phyloP scores from a whole-genome alignment of 2,797 vertebrate genomes.

The Coccyzus lansbergi region DNA sequence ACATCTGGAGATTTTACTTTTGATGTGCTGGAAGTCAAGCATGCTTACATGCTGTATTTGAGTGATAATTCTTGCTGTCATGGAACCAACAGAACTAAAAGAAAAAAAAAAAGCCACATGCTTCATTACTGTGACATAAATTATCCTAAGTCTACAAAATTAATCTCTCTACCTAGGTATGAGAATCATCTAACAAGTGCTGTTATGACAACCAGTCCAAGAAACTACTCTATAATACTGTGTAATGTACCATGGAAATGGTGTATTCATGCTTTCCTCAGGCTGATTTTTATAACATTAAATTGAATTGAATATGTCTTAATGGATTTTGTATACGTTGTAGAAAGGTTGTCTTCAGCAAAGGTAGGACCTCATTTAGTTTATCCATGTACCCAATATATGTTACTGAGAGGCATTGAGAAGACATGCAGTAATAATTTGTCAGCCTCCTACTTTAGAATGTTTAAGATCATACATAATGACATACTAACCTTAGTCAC shows the following conservation, averaged over 20 bases:
- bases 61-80: constrained; percentile 4
- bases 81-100: constrained; percentile 17
- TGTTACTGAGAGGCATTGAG: neutral
- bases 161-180: neutral
- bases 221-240: neutral
- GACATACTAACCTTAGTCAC: constrained; percentile 3
- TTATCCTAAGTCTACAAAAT: constrained; percentile 8
- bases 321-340: neutral
- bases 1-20: constrained; percentile 17
- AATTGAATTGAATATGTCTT: neutral
- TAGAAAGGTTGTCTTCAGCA: neutral
- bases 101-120: neutral
- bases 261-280: neutral
- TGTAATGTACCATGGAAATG: neutral
- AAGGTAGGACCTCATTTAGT: neutral
- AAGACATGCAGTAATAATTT: neutral
- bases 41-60: neutral
- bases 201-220: neutral
- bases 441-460: neutral
- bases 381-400: neutral
- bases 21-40: constrained; percentile 18
- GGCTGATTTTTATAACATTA: neutral
- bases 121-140: neutral
- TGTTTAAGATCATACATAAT: neutral
- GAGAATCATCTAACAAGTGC: neutral